These are phyloP conservation scores for Cataglyphis hispanica DNA, from an alignment of 1,140 invertebrate genomes.

Conservation along the genomic window DNA sequence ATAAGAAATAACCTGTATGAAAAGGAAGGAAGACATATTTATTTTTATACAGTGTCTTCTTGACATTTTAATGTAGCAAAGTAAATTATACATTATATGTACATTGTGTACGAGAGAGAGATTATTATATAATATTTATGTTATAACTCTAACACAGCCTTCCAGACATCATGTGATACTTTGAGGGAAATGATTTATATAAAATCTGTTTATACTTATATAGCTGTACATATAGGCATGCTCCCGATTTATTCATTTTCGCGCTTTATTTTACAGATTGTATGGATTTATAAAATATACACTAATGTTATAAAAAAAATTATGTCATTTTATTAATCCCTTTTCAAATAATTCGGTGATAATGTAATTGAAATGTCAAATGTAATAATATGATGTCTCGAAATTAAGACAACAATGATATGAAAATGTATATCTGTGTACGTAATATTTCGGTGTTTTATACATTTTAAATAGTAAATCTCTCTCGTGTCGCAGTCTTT, in stretches of 20 bases:
- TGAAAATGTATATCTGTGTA: neutral
- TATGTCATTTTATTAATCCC: slow-evolving; percentile 37
- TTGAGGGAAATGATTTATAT: slow-evolving; percentile 12
- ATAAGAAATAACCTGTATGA: slow-evolving; percentile 21
- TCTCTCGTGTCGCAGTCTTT: slow-evolving; percentile 39
- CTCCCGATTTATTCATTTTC: slow-evolving; percentile 14
- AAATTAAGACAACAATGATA: slow-evolving; percentile 9
- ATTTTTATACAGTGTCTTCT: slow-evolving; percentile 56
- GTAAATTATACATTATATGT: slow-evolving; percentile 6
- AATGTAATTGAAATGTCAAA: slow-evolving; percentile 16
- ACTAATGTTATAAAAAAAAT: slow-evolving; percentile 39
- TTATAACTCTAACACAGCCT: slow-evolving; percentile 52
- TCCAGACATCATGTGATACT: slow-evolving; percentile 34
- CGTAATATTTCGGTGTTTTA: neutral
- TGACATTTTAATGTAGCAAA: slow-evolving; percentile 13
- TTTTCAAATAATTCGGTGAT: neutral
- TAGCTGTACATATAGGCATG: slow-evolving; percentile 31
- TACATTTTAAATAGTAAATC: slow-evolving; percentile 14
- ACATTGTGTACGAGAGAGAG: slow-evolving; percentile 15
- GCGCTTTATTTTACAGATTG: slow-evolving; percentile 39
- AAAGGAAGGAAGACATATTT: slow-evolving; percentile 45
- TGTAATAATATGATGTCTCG: neutral
- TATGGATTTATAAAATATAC: slow-evolving; percentile 55
- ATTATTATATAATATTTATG: slow-evolving; percentile 38
- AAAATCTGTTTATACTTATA: slow-evolving; percentile 1